Evolutionary conservation across 2,797 vertebrate species (phyloP).

Genomic region (Pantherophis vulpinus): DNA sequence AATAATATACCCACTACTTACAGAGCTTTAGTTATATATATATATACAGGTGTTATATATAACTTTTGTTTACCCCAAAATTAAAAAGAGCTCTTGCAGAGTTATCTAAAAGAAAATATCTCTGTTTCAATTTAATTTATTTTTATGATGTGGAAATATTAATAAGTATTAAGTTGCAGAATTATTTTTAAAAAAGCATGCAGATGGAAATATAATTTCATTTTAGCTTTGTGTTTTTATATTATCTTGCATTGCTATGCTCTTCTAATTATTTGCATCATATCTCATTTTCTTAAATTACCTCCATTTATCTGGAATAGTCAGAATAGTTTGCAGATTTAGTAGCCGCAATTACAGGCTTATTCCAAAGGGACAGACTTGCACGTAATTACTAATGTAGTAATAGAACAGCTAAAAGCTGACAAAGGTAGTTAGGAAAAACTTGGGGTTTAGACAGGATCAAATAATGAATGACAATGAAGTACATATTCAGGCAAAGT

Average conservation of each 20-base stretch:
- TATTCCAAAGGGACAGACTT: neutral
- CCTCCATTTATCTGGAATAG: neutral
- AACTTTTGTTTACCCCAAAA: neutral
- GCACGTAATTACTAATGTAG: neutral
- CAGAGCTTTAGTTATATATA: neutral
- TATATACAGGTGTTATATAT: neutral
- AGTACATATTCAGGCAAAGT: constrained; percentile 1
- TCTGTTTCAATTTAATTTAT: neutral
- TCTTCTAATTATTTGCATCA: neutral
- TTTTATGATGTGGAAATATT: neutral
- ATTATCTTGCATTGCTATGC: neutral
- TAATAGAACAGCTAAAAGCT: neutral
- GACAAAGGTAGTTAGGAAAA: neutral
- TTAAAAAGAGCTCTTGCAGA: neutral
- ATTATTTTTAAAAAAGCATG: neutral
- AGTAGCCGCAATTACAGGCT: neutral
- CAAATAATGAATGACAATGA: neutral
- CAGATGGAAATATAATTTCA: neutral
- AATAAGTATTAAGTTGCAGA: neutral
- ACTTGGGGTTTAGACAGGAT: neutral
- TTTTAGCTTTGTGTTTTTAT: neutral
- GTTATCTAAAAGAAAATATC: neutral
- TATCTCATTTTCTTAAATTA: neutral
- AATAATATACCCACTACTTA: neutral
- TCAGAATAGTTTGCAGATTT: neutral